Conservation (phyloP, 2,797 vertebrate genomes). For the Halcyon chelicuti region DNA sequence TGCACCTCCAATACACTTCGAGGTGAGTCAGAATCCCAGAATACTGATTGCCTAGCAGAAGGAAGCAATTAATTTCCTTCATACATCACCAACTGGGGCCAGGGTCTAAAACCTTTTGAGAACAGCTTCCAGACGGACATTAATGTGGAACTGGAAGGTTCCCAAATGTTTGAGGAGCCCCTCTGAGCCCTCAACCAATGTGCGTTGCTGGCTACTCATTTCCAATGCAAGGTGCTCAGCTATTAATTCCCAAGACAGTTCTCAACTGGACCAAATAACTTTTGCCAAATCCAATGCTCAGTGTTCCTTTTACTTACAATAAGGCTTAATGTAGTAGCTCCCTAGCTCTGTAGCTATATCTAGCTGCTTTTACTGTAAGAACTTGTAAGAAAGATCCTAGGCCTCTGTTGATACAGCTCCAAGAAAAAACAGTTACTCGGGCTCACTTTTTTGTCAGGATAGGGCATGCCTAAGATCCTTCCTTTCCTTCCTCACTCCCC, state of each 20-base stretch:
- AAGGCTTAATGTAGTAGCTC: not conserved
- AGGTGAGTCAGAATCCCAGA: conserved; percentile 33
- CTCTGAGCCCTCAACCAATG: not conserved
- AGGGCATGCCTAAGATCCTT: not conserved
- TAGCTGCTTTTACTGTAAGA: not conserved
- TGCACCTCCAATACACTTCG: not conserved
- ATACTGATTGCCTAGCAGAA: not conserved
- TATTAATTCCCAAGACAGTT: not conserved
- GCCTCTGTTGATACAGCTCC: not conserved
- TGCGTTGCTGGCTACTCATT: not conserved
- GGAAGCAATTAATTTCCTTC: not conserved
- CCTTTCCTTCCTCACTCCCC: not conserved
- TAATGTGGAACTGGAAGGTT: not conserved
- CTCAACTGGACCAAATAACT: not conserved
- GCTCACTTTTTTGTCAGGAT: not conserved
- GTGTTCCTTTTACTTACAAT: not conserved
- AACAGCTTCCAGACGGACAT: not conserved
- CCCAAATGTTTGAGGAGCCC: not conserved
- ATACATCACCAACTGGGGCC: not conserved
- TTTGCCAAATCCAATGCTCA: not conserved
- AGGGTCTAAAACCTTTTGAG: not conserved
- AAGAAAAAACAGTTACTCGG: not conserved
- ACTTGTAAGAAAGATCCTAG: not conserved
- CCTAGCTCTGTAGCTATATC: not conserved
- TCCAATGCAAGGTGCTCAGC: not conserved